phyloP scores from a whole-genome alignment of 2,113 vertebrate genomes.

The Lucifuga dentata region DNA sequence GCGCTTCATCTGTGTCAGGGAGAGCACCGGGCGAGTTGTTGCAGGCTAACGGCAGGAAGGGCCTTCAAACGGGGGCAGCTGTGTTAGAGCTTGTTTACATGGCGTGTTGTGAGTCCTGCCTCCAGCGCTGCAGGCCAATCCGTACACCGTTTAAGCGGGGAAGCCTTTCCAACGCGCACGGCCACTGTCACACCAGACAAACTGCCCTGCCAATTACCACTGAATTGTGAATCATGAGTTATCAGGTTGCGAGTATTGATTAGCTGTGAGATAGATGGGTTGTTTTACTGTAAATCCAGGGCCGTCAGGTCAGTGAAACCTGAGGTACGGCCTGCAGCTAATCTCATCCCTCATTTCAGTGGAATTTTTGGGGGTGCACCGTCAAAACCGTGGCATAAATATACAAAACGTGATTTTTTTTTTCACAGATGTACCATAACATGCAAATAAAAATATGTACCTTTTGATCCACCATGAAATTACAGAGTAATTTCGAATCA shows the following conservation, averaged over 20 bases:
- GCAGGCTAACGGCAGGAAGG: conserved; percentile 67
- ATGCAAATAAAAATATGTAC: no score
- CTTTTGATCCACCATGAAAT: no score
- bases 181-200: conserved; percentile 36
- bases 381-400: no score
- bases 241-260: conserved; percentile 22
- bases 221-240: conserved; percentile 14
- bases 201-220: conserved; percentile 24
- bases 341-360: no score
- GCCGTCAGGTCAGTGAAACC: neutral
- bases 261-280: neutral
- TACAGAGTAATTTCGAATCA: no score
- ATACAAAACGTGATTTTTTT: no score
- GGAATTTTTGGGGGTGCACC: no score
- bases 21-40: conserved; percentile 58
- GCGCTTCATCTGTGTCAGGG: conserved; percentile 95
- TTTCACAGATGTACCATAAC: no score
- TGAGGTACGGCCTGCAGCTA: neutral
- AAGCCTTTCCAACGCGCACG: conserved; percentile 13
- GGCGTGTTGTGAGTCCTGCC: conserved; percentile 15
- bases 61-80: conserved; percentile 70
- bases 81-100: conserved; percentile 65
- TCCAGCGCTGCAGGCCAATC: conserved; percentile 2
- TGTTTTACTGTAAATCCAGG: neutral
- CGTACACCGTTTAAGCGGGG: neutral